These are phyloP conservation scores for Natrix natrix DNA, from an alignment of 2,797 vertebrate genomes.

Conservation along the genomic window DNA sequence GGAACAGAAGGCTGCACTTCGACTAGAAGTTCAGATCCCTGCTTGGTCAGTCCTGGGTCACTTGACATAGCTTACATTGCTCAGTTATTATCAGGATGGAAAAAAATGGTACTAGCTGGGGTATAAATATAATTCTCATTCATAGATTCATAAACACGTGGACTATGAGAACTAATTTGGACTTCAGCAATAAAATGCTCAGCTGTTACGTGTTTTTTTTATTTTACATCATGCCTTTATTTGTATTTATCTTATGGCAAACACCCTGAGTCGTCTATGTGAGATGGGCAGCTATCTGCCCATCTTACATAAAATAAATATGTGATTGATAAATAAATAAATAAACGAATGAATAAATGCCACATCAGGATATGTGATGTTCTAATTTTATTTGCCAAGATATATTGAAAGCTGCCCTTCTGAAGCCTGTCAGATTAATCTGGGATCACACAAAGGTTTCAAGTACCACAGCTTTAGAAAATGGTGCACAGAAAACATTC, in stretches of 20 bases:
- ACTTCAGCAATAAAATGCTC: neutral
- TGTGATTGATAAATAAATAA: too few relatives aligned
- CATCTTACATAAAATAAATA: too few relatives aligned
- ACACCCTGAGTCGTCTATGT: neutral
- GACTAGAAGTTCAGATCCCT: neutral
- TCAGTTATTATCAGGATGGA: neutral
- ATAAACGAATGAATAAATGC: neutral
- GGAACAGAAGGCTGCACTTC: neutral
- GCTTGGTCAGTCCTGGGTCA: neutral
- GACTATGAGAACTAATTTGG: neutral
- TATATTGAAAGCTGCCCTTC: neutral
- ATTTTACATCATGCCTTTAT: neutral
- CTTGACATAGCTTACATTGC: neutral
- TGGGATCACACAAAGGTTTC: neutral
- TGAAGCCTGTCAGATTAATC: neutral
- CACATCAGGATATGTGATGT: neutral
- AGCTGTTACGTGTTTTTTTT: neutral
- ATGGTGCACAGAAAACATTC: neutral
- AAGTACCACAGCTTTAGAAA: neutral
- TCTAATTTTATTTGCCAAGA: neutral
- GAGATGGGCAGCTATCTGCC: neutral
- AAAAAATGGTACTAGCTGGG: neutral
- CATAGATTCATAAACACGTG: neutral
- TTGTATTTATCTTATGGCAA: neutral
- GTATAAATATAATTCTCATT: neutral